Evolutionary conservation across 2,888 invertebrate genomes (phyloP).

Genomic region (Vanessa cardui): DNA sequence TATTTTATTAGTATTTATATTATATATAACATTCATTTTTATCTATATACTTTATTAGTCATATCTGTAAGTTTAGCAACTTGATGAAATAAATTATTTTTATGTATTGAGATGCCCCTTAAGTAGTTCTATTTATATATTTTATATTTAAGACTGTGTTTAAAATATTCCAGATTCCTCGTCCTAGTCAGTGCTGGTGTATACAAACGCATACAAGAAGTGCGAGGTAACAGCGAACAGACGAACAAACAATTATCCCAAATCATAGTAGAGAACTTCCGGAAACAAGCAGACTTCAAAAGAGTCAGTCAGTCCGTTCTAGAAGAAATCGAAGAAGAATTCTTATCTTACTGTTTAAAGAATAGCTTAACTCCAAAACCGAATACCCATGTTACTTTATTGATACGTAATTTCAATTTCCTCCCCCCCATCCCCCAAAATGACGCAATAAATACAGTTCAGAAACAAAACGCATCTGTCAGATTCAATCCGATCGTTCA

Average conservation of each 20-base stretch:
- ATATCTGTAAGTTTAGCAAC: too few species aligned
- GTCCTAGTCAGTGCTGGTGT: constrained; percentile 93
- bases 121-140: too few species aligned
- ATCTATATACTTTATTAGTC: too few species aligned
- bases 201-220: constrained; percentile 91
- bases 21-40: too few species aligned
- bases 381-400: constrained; percentile 92
- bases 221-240: constrained; percentile 86
- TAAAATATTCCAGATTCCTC: constrained; percentile 84
- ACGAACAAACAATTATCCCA: constrained; percentile 92
- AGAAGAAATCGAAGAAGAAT: constrained; percentile 91
- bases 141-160: too few species aligned
- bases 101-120: neutral
- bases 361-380: constrained; percentile 81
- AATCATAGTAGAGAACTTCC: constrained; percentile 91
- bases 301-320: constrained; percentile 94
- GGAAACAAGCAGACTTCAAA: constrained; percentile 89
- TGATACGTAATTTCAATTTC: constrained; percentile 94
- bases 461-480: constrained; percentile 55
- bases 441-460: constrained; percentile 34
- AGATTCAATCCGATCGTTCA: constrained; percentile 85
- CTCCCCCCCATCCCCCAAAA: constrained; percentile 84
- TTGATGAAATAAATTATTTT: neutral
- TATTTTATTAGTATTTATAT: too few species aligned
- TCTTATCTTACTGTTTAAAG: constrained; percentile 88